Conservation (phyloP, 1,140 invertebrate genomes). For the Cyphomyrmex costatus region DNA sequence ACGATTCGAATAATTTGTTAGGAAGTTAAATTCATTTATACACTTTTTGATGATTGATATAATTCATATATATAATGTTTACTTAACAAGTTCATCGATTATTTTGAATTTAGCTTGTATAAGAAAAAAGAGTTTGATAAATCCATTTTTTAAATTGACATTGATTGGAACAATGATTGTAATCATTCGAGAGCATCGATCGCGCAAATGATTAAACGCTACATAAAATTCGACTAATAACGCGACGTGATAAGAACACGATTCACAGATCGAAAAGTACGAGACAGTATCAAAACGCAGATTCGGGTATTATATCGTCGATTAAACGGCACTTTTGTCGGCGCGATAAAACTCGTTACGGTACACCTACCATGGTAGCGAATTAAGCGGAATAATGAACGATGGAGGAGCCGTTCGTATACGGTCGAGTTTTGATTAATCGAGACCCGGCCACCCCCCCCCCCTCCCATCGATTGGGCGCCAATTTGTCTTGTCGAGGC, state of each 20-base stretch:
- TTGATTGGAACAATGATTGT: background rate
- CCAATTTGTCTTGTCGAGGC: slow-evolving; percentile 72
- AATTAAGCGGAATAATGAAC: slow-evolving; percentile 72
- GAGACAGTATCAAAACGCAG: slow-evolving; percentile 31
- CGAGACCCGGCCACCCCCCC: slow-evolving; percentile 65
- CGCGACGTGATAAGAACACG: slow-evolving; percentile 42
- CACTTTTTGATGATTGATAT: too few species aligned
- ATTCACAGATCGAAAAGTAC: slow-evolving; percentile 29
- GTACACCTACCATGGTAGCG: slow-evolving; percentile 51
- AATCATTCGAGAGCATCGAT: slow-evolving; percentile 4
- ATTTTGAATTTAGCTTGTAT: background rate
- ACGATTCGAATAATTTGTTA: too few species aligned
- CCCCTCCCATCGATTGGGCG: slow-evolving; percentile 67
- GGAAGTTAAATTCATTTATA: too few species aligned
- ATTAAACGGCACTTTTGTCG: slow-evolving; percentile 68
- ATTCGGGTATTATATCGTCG: slow-evolving; percentile 50
- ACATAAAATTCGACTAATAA: slow-evolving; percentile 55
- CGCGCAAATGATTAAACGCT: slow-evolving; percentile 43
- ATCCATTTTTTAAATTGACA: slow-evolving; percentile 2
- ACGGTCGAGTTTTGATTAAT: slow-evolving; percentile 75
- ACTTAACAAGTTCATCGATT: background rate
- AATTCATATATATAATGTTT: too few species aligned
- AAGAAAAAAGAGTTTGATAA: background rate
- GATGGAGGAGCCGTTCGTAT: slow-evolving; percentile 51
- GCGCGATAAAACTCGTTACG: slow-evolving; percentile 64